Evolutionary conservation across 2,888 invertebrate species (phyloP).

Genomic region (Camptogramma bilineatum): DNA sequence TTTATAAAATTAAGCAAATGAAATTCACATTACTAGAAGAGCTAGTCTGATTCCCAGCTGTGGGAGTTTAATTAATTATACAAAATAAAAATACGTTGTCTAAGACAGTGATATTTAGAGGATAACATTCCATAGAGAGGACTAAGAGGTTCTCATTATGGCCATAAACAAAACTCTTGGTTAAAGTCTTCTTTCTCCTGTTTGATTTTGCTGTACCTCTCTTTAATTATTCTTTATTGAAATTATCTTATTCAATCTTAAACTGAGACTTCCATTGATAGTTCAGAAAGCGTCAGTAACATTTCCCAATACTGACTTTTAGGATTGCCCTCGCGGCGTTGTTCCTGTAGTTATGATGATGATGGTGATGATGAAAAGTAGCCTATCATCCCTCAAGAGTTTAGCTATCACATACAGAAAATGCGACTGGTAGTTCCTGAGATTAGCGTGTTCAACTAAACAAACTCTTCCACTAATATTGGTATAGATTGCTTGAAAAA

Average conservation of each 20-base stretch:
- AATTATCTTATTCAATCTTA: no score
- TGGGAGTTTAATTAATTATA: conserved; percentile 6
- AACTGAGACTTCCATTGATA: no score
- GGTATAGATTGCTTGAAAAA: no score
- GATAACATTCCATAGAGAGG: neutral
- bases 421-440: no score
- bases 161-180: neutral
- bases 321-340: no score
- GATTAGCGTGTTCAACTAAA: no score
- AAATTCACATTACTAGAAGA: neutral
- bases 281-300: neutral
- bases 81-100: conserved; percentile 12
- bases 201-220: neutral
- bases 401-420: no score
- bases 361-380: no score
- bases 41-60: conserved; percentile 3
- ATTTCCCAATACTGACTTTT: neutral
- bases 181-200: neutral
- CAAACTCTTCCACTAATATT: no score
- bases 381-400: no score
- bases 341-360: no score
- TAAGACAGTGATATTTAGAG: conserved; percentile 10
- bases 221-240: neutral
- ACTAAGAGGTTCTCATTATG: neutral
- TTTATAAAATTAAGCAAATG: conserved; percentile 34